Base-by-base conservation (phyloP, 2,113 vertebrate genomes). In the Epinephelus moara region DNA sequence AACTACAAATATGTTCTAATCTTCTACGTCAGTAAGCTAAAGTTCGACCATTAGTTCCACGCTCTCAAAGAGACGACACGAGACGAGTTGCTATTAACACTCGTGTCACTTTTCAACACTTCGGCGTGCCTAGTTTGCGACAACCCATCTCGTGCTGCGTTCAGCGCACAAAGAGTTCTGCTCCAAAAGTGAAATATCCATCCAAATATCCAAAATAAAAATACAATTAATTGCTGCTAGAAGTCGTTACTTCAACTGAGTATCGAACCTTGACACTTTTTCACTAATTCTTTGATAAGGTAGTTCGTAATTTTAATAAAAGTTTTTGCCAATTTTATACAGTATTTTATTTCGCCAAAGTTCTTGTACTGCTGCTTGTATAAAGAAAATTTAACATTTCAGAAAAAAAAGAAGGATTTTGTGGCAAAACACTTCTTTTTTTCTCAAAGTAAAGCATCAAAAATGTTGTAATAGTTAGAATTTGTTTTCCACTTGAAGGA, bases 21-120 rank as follows among this genome's bases (percentile, higher is more conserved):
- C 12, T 21, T 64, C 33, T 45, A 37, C n/a, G 11, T 45, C 3
- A 14, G 12, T 12, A 4, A n/a, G 27, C 33, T 19, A 66, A 60
- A 15, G 37, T 49, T 62, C 3, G 0, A 47, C 56, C 47, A 87
- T 70, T 19, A 77, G 37, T 18, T 45, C 62, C 14, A 25, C 81
- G 55, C 80, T 84, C 57, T 56, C 33, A 13, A 75, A 53, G 21
- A 47, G 79, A 79, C 0, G 59, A 77, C 70, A 76, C 37, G 52
- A 27, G 84, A 79, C 57, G 15, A 63, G 84, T 3, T 62, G 87
- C 85, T 57, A 4, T 85, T 23, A 75, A 93, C 92, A 94, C 92
- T 92, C 62, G 92, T 94, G 93, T 91, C 93, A 92, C 80, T 93
- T 94, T 81, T 94, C 85, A 92, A 94, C 93, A 93, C 92, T 87